Percentiles rank a stretch among this genome's conserved stretches.
Evolutionary conservation across 2,797 vertebrate genomes (phyloP).

Genomic region (Rhynchotus rufescens): DNA sequence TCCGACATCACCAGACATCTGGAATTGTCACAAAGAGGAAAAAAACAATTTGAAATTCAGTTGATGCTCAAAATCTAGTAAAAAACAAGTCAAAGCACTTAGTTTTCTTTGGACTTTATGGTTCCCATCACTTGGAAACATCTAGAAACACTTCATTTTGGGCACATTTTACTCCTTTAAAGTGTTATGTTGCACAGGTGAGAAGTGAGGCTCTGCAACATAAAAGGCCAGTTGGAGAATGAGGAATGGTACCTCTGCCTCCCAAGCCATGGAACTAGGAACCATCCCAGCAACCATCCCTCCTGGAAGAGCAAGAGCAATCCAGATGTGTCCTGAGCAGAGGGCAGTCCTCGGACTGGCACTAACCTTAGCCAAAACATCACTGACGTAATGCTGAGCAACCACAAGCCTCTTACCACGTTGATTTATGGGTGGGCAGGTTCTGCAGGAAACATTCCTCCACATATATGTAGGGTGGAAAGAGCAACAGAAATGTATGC

Average conservation of each 20-base stretch:
- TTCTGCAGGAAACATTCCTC: not conserved
- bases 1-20: not conserved
- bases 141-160: not conserved
- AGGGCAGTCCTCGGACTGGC: not conserved
- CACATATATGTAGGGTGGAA: not conserved
- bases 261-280: not conserved
- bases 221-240: not conserved
- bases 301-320: not conserved
- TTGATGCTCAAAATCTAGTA: not conserved
- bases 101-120: not conserved
- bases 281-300: not conserved
- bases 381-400: not conserved
- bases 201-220: not conserved
- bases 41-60: not conserved
- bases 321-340: not conserved
- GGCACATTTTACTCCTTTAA: not conserved
- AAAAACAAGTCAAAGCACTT: not conserved
- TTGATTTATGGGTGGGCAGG: not conserved
- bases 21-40: not conserved
- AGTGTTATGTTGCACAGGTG: not conserved
- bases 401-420: not conserved
- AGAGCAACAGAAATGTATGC: not conserved
- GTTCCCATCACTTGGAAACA: not conserved
- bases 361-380: not conserved
- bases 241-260: not conserved